Evolutionary conservation across 2,113 vertebrate genomes (phyloP).

Genomic region (Paralichthys olivaceus): DNA sequence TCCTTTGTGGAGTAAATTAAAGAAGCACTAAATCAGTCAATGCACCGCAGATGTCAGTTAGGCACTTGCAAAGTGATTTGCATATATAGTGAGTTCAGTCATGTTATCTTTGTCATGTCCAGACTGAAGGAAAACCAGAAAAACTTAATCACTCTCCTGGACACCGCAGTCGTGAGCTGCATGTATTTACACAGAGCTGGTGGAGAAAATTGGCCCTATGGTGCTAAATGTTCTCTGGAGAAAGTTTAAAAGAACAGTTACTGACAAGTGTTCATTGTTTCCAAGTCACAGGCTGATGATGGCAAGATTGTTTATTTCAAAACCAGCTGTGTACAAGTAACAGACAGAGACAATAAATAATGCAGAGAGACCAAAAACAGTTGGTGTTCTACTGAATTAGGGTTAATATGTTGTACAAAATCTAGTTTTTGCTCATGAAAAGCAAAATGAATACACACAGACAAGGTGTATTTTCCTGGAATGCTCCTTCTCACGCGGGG

Average conservation of each 20-base stretch:
- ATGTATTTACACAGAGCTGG: not conserved
- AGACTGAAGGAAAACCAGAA: conserved; percentile 28
- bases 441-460: conserved; percentile 58
- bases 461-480: conserved; percentile 34
- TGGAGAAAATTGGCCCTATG: not conserved
- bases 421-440: conserved; percentile 27
- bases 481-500: conserved; percentile 24
- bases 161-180: not conserved
- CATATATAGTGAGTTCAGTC: conserved; percentile 36
- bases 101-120: conserved; percentile 12
- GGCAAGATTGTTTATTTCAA: conserved; percentile 82
- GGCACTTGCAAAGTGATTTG: conserved; percentile 39
- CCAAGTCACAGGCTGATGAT: conserved; percentile 46
- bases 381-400: conserved; percentile 53
- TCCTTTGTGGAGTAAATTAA: not conserved
- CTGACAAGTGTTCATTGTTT: not conserved
- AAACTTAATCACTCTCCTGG: not conserved
- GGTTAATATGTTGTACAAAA: conserved; percentile 45
- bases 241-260: not conserved
- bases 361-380: conserved; percentile 61
- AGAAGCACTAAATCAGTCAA: not conserved
- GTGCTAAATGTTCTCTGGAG: not conserved
- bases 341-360: conserved; percentile 83
- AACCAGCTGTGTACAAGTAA: conserved; percentile 79
- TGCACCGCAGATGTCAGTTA: not conserved